Percentiles rank a stretch among this genome's conserved stretches.
Conservation (phyloP, 1,140 invertebrate species). For the Bombyx mandarina region DNA sequence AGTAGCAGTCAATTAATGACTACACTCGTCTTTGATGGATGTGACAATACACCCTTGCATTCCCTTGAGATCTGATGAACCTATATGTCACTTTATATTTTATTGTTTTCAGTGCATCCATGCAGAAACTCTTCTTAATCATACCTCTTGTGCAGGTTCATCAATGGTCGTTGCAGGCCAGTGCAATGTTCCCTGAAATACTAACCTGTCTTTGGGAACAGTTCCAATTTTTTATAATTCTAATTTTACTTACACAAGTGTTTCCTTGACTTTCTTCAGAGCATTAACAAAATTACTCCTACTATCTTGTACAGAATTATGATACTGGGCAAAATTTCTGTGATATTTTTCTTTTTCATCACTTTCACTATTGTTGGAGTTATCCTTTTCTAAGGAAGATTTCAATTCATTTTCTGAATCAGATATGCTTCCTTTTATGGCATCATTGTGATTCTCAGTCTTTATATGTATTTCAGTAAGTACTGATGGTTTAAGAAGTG, state of each 20-base stretch:
- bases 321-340: constrained; percentile 35
- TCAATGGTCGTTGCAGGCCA: too few species aligned
- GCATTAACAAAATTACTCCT: constrained; percentile 60
- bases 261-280: constrained; percentile 65
- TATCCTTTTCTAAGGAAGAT: constrained; percentile 41
- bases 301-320: constrained; percentile 46
- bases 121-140: too few species aligned
- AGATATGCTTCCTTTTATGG: constrained; percentile 34
- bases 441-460: constrained; percentile 44
- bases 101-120: too few species aligned
- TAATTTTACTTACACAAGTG: constrained; percentile 49
- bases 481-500: constrained; percentile 63
- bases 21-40: too few species aligned
- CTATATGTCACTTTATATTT: too few species aligned
- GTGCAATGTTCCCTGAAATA: background rate
- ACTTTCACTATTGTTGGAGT: constrained; percentile 40
- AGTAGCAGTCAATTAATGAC: too few species aligned
- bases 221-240: background rate
- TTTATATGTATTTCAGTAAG: constrained; percentile 65
- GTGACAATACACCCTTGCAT: too few species aligned
- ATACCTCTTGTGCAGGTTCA: too few species aligned
- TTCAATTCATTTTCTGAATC: constrained; percentile 54
- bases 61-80: too few species aligned
- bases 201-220: background rate
- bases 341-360: constrained; percentile 44